Evolutionary conservation across 2,888 invertebrate species (phyloP).

Genomic region (Dicycla oo): DNA sequence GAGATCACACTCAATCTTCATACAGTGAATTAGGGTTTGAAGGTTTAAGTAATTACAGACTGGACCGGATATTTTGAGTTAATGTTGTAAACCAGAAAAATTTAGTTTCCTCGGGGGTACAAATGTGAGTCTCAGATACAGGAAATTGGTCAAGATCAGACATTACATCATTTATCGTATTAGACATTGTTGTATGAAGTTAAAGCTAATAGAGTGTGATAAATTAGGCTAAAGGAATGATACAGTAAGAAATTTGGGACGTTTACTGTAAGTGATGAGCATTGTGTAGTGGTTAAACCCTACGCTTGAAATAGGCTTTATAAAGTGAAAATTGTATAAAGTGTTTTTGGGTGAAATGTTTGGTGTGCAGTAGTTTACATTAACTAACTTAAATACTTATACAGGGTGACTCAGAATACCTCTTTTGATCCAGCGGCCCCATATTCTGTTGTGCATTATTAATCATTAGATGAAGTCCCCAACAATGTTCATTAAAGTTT

Average conservation of each 20-base stretch:
- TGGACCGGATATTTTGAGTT: background rate
- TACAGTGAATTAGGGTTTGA: background rate
- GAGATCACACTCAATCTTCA: background rate
- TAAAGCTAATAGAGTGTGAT: background rate
- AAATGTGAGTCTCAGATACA: background rate
- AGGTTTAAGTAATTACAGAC: too few relatives aligned
- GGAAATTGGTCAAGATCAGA: background rate
- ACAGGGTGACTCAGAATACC: too few relatives aligned
- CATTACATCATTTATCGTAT: background rate
- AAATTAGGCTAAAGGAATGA: background rate
- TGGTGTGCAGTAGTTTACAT: too few relatives aligned
- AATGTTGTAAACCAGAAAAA: background rate
- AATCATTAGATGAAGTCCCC: too few relatives aligned
- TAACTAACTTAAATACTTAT: background rate
- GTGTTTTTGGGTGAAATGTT: too few relatives aligned
- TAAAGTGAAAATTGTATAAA: too few relatives aligned
- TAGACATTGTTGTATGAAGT: background rate
- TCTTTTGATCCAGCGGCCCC: too few relatives aligned
- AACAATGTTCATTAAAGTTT: too few relatives aligned
- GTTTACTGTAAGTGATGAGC: background rate
- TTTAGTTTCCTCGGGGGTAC: background rate
- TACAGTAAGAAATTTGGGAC: background rate
- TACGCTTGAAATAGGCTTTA: too few relatives aligned
- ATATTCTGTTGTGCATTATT: too few relatives aligned
- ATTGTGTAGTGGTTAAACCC: too few relatives aligned